A percentile compares a stretch with the other conserved stretches of the same genome.
Evolutionary conservation across 2,113 vertebrate genomes (phyloP).

Genomic region (Paramisgurnus dabryanus): DNA sequence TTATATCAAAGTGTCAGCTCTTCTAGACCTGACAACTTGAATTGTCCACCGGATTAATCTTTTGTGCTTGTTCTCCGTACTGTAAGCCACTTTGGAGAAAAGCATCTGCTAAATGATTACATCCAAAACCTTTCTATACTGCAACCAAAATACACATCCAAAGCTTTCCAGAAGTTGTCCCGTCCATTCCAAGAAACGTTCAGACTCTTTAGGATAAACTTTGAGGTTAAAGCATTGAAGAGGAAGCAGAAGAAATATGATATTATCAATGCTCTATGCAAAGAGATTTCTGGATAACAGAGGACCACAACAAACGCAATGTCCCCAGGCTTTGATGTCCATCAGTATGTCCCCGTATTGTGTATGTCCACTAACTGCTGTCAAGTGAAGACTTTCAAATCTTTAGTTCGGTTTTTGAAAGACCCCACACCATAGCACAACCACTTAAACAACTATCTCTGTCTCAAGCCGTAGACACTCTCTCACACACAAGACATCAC

Average conservation of each 20-base stretch:
- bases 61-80: background rate
- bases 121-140: background rate
- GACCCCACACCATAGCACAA: background rate
- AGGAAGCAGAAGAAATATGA: too few species aligned
- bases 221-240: too few species aligned
- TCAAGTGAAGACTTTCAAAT: background rate
- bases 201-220: background rate
- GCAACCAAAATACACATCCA: background rate
- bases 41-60: too few species aligned
- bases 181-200: background rate
- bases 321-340: background rate
- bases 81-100: too few species aligned
- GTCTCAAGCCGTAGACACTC: background rate
- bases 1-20: background rate
- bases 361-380: too few species aligned
- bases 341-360: background rate
- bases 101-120: too few species aligned
- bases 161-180: background rate
- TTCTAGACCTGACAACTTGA: background rate
- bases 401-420: constrained; percentile 4
- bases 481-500: constrained; percentile 28
- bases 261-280: background rate
- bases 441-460: background rate
- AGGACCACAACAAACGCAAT: background rate
- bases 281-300: background rate